Percentiles rank a stretch among this genome's conserved stretches.
Conservation (phyloP, 2,888 invertebrate species). For the Chrysolina haemoptera region DNA sequence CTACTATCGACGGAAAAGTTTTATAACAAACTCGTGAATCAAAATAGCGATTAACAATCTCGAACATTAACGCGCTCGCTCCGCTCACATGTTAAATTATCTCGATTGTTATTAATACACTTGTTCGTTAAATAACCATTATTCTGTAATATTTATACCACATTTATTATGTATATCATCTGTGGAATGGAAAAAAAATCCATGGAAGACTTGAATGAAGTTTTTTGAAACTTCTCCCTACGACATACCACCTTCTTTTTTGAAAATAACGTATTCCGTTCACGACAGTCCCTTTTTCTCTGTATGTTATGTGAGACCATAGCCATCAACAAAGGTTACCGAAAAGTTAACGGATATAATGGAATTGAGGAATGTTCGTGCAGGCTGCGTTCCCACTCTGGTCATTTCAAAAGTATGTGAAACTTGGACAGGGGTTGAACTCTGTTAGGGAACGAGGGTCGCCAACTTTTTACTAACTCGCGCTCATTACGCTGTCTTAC, state of each 20-base stretch:
- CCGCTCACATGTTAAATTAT: too few relatives aligned
- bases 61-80: too few relatives aligned
- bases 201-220: too few relatives aligned
- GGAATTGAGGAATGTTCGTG: slow-evolving; percentile 51
- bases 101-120: too few relatives aligned
- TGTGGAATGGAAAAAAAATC: too few relatives aligned
- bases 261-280: not conserved
- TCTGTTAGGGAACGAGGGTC: slow-evolving; percentile 48
- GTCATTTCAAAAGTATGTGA: slow-evolving; percentile 49
- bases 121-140: too few relatives aligned
- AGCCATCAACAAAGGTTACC: slow-evolving; percentile 20
- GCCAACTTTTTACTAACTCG: slow-evolving; percentile 47
- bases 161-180: too few relatives aligned
- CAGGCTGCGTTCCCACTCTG: slow-evolving; percentile 42
- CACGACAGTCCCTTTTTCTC: slow-evolving; percentile 1
- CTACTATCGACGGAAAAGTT: too few relatives aligned
- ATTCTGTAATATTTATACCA: too few relatives aligned
- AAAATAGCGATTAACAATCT: too few relatives aligned
- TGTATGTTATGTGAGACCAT: not conserved
- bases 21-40: too few relatives aligned
- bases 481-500: slow-evolving; percentile 48
- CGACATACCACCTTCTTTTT: not conserved
- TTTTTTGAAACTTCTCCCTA: not conserved
- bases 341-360: slow-evolving; percentile 32
- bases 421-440: slow-evolving; percentile 50